Evolutionary conservation across 2,797 vertebrate species (phyloP).

Genomic region (Sus cebifrons): DNA sequence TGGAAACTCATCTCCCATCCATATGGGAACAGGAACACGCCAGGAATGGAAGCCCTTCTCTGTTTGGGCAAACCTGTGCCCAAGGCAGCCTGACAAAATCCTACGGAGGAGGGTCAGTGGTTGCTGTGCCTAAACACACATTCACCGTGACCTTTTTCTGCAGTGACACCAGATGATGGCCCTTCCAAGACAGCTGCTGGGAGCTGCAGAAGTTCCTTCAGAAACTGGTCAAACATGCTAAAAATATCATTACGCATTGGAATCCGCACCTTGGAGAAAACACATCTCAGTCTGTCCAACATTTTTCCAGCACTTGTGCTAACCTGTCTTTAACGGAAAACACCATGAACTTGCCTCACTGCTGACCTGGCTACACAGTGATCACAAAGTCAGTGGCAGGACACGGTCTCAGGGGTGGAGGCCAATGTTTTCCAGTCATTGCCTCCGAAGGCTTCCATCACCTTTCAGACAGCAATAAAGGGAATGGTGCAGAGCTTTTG

Average conservation of each 20-base stretch:
- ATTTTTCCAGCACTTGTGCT: slow-evolving; percentile 99
- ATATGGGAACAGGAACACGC: slow-evolving; percentile 60
- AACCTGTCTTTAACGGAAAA: slow-evolving; percentile 98
- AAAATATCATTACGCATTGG: slow-evolving; percentile 95
- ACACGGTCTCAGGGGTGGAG: not conserved
- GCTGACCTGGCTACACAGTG: slow-evolving; percentile 92
- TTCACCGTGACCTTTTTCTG: slow-evolving; percentile 85
- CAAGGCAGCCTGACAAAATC: not conserved
- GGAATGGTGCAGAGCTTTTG: slow-evolving; percentile 95
- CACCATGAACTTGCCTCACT: slow-evolving; percentile 97
- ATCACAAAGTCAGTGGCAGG: not conserved
- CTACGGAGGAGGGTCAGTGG: not conserved
- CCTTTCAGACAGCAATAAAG: not conserved
- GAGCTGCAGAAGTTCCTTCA: slow-evolving; percentile 96
- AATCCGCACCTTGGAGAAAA: slow-evolving; percentile 99
- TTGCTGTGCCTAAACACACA: not conserved
- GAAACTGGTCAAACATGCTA: slow-evolving; percentile 96
- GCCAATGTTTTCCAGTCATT: not conserved
- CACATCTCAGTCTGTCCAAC: slow-evolving; percentile 97
- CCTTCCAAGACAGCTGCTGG: slow-evolving; percentile 98
- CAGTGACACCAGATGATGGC: slow-evolving; percentile 96
- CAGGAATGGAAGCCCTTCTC: slow-evolving; percentile 79
- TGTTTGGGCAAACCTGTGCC: not conserved
- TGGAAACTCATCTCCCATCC: slow-evolving; percentile 97
- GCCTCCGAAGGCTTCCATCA: not conserved